phyloP scores from a whole-genome alignment of 1,140 invertebrate species.

The Lepidostoma basale region DNA sequence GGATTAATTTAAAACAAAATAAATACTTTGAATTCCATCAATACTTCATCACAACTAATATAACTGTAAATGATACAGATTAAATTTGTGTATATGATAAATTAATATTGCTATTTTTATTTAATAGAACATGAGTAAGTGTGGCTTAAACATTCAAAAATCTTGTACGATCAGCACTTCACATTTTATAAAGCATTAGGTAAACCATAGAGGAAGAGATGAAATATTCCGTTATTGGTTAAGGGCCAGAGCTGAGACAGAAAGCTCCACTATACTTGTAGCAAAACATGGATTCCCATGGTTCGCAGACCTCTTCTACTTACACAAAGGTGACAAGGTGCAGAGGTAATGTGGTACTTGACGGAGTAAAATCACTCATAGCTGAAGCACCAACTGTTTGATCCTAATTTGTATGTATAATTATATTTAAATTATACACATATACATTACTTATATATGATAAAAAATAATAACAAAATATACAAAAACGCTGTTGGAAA shows the following conservation, averaged over 20 bases:
- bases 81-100: too few species aligned
- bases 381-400: slow-evolving; percentile 13
- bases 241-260: slow-evolving; percentile 1
- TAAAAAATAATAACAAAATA: too few species aligned
- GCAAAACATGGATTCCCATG: not conserved
- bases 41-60: too few species aligned
- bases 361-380: slow-evolving; percentile 17
- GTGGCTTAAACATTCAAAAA: slow-evolving; percentile 7
- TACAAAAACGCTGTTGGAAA: too few species aligned
- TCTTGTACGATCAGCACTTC: not conserved
- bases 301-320: slow-evolving; percentile 5
- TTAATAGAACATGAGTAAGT: not conserved
- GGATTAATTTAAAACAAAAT: too few species aligned
- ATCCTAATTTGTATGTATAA: slow-evolving; percentile 21
- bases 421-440: slow-evolving; percentile 10
- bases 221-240: slow-evolving; percentile 9
- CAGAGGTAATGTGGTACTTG: slow-evolving; percentile 19
- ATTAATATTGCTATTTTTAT: too few species aligned
- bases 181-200: slow-evolving; percentile 16
- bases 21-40: too few species aligned
- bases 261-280: not conserved
- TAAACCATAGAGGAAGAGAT: not conserved
- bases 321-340: slow-evolving; percentile 32
- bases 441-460: too few species aligned
- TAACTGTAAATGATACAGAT: too few species aligned